Percentiles rank a stretch among this genome's conserved stretches.
These are phyloP conservation scores for Erannis defoliaria DNA, from an alignment of 2,888 invertebrate species.

Conservation along the genomic window DNA sequence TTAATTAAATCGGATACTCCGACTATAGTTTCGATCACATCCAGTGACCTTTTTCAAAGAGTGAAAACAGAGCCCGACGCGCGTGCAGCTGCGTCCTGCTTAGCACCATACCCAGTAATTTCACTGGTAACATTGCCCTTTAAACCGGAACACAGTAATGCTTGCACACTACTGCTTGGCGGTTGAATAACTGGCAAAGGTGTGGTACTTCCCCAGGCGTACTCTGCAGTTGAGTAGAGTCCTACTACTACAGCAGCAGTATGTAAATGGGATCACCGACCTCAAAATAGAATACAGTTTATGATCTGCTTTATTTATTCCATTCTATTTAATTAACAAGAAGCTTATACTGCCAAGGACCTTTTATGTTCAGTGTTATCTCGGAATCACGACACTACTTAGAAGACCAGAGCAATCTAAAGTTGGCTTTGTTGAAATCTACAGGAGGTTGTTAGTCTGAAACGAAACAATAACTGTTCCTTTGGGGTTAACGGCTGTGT, in stretches of 20 bases:
- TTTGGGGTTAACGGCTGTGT: slow-evolving; percentile 1
- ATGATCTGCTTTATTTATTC: slow-evolving; percentile 13
- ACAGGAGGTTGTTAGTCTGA: slow-evolving; percentile 17
- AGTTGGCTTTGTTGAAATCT: slow-evolving; percentile 24
- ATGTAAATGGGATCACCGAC: slow-evolving; percentile 7
- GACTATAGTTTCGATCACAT: no score
- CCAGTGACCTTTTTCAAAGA: no score
- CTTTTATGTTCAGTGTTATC: slow-evolving; percentile 13
- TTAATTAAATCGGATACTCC: no score
- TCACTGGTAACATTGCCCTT: no score
- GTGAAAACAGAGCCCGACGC: no score
- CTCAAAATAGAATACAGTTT: neutral
- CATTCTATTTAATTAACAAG: slow-evolving; percentile 23
- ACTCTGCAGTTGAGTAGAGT: no score
- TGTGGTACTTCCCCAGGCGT: no score
- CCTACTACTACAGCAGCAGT: slow-evolving; percentile 1
- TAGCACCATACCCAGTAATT: no score
- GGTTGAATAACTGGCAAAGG: no score
- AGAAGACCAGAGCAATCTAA: slow-evolving; percentile 28
- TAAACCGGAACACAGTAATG: no score
- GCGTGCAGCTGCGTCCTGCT: no score
- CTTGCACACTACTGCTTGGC: no score
- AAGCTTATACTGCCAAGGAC: slow-evolving; percentile 23
- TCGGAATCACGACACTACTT: slow-evolving; percentile 25
- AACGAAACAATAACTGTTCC: slow-evolving; percentile 8